Percentiles rank a stretch among this genome's conserved stretches.
phyloP scores from a whole-genome alignment of 2,797 vertebrate species.

The Microchirus variegatus region DNA sequence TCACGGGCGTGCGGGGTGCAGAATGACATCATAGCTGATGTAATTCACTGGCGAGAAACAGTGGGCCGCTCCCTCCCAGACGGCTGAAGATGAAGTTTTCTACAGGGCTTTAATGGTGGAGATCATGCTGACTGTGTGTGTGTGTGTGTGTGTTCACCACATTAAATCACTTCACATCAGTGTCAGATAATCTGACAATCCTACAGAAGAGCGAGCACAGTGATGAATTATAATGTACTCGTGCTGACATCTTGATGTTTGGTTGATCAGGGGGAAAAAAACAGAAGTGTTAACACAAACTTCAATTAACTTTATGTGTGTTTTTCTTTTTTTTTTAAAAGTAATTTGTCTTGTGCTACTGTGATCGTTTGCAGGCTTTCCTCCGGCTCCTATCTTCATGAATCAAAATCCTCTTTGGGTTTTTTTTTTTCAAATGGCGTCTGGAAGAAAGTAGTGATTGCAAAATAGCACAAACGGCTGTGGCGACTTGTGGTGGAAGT shows the following conservation, averaged over 20 bases:
- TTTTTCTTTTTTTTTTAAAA: too few species aligned
- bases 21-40: slow-evolving; percentile 75
- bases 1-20: slow-evolving; percentile 38
- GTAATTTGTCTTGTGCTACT: neutral
- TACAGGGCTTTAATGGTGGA: slow-evolving; percentile 12
- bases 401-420: too few species aligned
- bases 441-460: too few species aligned
- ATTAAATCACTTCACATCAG: neutral
- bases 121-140: slow-evolving; percentile 42
- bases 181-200: neutral
- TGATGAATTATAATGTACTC: neutral
- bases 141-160: neutral
- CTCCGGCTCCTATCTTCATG: too few species aligned
- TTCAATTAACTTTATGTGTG: neutral
- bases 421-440: too few species aligned
- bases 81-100: slow-evolving; percentile 42
- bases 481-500: too few species aligned
- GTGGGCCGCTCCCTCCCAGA: slow-evolving; percentile 54
- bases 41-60: slow-evolving; percentile 55
- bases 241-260: neutral
- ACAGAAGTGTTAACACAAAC: neutral
- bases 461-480: too few species aligned
- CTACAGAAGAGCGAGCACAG: too few species aligned
- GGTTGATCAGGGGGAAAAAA: neutral
- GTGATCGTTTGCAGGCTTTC: neutral